Percentiles rank a stretch among this genome's conserved stretches.
These are phyloP conservation scores for Petrosia ficiformis DNA, from an alignment of 37 sponge, comb jelly and placozoan species.

Conservation along the genomic window DNA sequence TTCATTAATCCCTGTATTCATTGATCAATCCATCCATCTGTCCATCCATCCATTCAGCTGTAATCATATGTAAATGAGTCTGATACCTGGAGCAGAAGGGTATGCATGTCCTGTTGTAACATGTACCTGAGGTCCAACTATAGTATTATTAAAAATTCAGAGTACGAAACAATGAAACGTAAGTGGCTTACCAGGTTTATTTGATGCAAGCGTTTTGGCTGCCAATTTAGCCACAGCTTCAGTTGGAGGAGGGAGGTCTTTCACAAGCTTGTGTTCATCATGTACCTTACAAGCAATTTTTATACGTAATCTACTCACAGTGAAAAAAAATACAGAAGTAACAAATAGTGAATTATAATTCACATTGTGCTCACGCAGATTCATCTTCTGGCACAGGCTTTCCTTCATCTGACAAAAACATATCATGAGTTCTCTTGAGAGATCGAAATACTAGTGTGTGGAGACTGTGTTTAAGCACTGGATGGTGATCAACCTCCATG, in stretches of 20 bases:
- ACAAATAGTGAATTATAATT: background rate
- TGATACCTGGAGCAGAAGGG: conserved; percentile 72
- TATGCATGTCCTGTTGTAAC: conserved; percentile 73
- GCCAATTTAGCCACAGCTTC: conserved; percentile 15
- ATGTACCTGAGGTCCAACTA: background rate
- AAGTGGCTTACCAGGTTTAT: too few species aligned
- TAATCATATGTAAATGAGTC: too few species aligned
- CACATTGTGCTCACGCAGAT: conserved; percentile 40
- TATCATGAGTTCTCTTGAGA: conserved; percentile 96
- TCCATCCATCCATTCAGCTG: too few species aligned
- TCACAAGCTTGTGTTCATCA: conserved; percentile 72
- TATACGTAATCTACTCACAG: conserved; percentile 28
- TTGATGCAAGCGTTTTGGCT: background rate
- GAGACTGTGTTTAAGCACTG: conserved; percentile 83
- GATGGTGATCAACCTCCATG: conserved; percentile 12
- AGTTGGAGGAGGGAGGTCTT: conserved; percentile 46
- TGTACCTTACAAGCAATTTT: conserved; percentile 80
- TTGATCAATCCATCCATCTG: too few species aligned
- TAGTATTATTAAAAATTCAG: background rate
- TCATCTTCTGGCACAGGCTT: conserved; percentile 78
- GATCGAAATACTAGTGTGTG: conserved; percentile 98
- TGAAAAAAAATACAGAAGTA: conserved; percentile 3
- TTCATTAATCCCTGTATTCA: too few species aligned
- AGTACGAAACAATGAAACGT: too few species aligned
- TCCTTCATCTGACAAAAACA: conserved; percentile 88